phyloP scores from a whole-genome alignment of 2,797 vertebrate genomes.

The Poeciliopsis turneri region DNA sequence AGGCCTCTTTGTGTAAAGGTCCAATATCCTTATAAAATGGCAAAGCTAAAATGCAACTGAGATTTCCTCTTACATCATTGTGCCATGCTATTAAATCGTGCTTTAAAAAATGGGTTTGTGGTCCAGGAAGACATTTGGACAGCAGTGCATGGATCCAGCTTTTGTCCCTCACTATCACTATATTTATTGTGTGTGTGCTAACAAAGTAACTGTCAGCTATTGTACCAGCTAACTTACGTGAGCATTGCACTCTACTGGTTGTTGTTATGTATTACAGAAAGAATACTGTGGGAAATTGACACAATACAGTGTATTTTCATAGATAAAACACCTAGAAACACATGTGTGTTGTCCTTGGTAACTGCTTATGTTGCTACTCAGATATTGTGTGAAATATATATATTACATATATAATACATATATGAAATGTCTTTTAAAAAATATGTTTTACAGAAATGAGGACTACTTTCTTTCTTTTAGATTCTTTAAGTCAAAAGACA shows the following conservation, averaged over 20 bases:
- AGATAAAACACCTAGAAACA: constrained; percentile 3
- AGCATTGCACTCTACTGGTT: constrained; percentile 74
- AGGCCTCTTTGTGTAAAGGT: background rate
- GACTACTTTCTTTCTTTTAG: background rate
- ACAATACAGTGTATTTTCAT: constrained; percentile 5
- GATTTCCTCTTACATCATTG: background rate
- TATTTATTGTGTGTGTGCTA: background rate
- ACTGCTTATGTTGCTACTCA: background rate
- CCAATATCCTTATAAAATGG: constrained; percentile 16
- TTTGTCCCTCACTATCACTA: background rate
- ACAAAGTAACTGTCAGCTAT: constrained; percentile 4
- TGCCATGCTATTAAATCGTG: constrained; percentile 12
- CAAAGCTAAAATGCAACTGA: background rate
- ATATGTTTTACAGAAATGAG: background rate
- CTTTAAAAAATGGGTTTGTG: background rate
- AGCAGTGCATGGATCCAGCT: constrained; percentile 1
- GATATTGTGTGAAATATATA: no score
- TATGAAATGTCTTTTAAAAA: background rate
- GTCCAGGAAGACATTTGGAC: constrained; percentile 10
- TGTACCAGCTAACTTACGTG: constrained; percentile 39
- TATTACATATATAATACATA: no score
- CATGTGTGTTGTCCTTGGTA: background rate
- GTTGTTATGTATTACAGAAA: constrained; percentile 45
- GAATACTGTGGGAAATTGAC: constrained; percentile 4
- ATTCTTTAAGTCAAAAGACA: background rate